Base-by-base conservation (phyloP, 2,113 vertebrate genomes). In the Gavialis gangeticus region DNA sequence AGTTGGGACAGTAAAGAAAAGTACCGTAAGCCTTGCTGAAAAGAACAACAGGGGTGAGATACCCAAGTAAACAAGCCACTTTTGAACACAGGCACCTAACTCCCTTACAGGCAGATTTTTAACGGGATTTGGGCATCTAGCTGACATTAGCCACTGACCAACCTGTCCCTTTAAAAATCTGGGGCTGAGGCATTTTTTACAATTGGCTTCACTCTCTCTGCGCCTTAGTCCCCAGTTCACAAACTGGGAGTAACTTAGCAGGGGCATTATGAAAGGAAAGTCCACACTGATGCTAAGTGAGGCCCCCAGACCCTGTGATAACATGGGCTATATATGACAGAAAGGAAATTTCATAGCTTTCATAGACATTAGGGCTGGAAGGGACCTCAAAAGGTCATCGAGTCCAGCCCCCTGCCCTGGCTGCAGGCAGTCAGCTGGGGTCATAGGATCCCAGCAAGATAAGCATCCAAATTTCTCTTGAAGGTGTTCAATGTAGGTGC, bases 41-140 rank as follows among this genome's bases (percentile, higher is more conserved):
- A 2, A 71, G 46, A 46, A 5, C 2, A 7, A 1, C 1, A 5
- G 54, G 30, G 46, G 79, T 82, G 18, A 76, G 89, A 91, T 2
- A 22, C 22, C 25, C 6, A 34, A 22, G 21, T 22, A 60, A 9
- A 18, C 19, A 11, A 69, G 17, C 30, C 19, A 30, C 60, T 62
- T 3, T 67, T 9, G 46, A 27, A 75, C 14, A 10, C n/a, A 4
- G 60, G 34, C 75, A 57, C 3, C 25, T 3, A 12, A 66, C n/a
- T 3, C 54, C 59, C 67, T 71, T 15, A 3, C 0, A 2, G 10
- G 57, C 18, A 30, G 7, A 24, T 46, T 46, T 46, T 46, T 46
- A 46, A 46, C 8, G 46, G 46, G 46, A 46, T 46, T 46, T 46
- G 46, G 46, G 46, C 46, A 46, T 46, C 19, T 78, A 79, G 19